These are phyloP conservation scores for Littorina saxatilis DNA, from an alignment of 1,140 invertebrate genomes.

Conservation along the genomic window DNA sequence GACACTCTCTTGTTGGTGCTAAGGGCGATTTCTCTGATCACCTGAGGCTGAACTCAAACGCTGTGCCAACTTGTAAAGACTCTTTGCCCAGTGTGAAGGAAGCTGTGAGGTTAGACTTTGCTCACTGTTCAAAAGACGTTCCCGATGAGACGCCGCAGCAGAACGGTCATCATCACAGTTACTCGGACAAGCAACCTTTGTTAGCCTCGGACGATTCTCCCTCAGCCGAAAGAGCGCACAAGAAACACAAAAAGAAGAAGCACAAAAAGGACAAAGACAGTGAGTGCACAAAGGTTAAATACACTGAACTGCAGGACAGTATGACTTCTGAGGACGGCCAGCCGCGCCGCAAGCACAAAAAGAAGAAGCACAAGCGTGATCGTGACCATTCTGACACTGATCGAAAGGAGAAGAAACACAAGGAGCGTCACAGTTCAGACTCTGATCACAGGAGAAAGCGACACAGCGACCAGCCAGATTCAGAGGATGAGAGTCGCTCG, in stretches of 20 bases:
- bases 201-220: conserved; percentile 30
- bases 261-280: conserved; percentile 38
- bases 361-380: conserved; percentile 26
- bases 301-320: conserved; percentile 7
- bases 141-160: neutral
- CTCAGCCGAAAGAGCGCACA: conserved; percentile 38
- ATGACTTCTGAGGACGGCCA: neutral
- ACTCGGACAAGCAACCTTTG: conserved; percentile 48
- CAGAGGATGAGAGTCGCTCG: conserved; percentile 24
- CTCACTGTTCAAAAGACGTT: neutral
- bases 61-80: too few species aligned
- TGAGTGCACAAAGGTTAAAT: neutral
- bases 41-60: too few species aligned
- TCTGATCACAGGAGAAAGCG: neutral
- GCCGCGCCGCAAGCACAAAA: neutral
- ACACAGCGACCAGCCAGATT: neutral
- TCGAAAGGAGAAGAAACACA: neutral
- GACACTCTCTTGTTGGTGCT: neutral
- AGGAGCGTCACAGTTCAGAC: neutral
- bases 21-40: neutral
- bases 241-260: conserved; percentile 63
- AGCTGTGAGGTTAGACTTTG: neutral
- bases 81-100: neutral
- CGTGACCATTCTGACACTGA: conserved; percentile 18
- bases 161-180: neutral